Evolutionary conservation across 2,888 invertebrate species (phyloP), one percentile per base, ranked within the genome.

Genomic region (Lingula anatina): DNA sequence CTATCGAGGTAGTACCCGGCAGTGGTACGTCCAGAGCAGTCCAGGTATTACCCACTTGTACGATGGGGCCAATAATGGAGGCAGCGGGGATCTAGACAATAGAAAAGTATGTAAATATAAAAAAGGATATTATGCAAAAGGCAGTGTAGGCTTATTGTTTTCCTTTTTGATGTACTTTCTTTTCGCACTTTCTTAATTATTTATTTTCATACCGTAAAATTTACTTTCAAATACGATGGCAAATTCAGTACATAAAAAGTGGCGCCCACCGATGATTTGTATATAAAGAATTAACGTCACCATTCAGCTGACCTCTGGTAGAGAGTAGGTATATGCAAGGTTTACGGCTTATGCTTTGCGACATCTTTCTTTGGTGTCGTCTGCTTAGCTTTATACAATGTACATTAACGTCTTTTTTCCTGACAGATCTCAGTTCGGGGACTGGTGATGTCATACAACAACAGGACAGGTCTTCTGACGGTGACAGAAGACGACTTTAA

Each of bases 371-470:
- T n/a, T n/a, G n/a, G n/a, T n/a, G n/a, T n/a, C n/a, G n/a, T n/a
- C n/a, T n/a, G n/a, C n/a, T n/a, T n/a, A n/a, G n/a, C n/a, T n/a
- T n/a, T n/a, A n/a, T n/a, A n/a, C n/a, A n/a, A n/a, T n/a, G n/a
- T n/a, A n/a, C n/a, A n/a, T n/a, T n/a, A n/a, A n/a, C n/a, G n/a
- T n/a, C n/a, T n/a, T n/a, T n/a, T n/a, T 31, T n/a, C 35, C 9
- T 31, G 28, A 18, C 23, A 47, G 38, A 47, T 47, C 5, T 47
- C 41, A n/a, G 27, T 47, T 7, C 18, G 40, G 28, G 42, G 38
- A 5, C 20, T 47, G 31, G 42, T 47, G 18, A 21, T 47, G 27
- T n/a, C n/a, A 15, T 47, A 47, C 24, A 24, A 42, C 18, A 18
- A n/a, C 2, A 20, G 20, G 3, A 47, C 41, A 9, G 47, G 47